Conservation (phyloP, 2,888 invertebrate genomes). For the Orthonychiurus folsomi region DNA sequence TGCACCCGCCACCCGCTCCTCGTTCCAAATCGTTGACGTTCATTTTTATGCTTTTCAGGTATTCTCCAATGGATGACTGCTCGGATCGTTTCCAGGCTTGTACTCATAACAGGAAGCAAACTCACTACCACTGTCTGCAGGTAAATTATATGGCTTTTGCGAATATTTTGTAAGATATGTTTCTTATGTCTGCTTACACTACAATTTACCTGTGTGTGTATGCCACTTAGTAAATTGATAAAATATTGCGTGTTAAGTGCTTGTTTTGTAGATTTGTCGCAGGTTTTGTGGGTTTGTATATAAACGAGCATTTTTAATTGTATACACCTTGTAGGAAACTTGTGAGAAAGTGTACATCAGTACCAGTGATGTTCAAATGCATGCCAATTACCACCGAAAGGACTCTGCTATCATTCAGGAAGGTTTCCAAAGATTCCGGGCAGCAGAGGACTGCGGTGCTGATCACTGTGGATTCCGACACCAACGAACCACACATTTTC, state of each 20-base stretch:
- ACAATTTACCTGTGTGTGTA: no score
- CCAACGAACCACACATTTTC: slow-evolving; percentile 94
- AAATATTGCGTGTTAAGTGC: no score
- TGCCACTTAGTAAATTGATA: no score
- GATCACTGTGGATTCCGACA: slow-evolving; percentile 85
- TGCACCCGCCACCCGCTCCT: neutral
- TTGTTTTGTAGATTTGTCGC: no score
- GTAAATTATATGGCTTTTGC: slow-evolving; percentile 45
- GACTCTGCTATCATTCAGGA: slow-evolving; percentile 96
- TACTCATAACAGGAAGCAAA: slow-evolving; percentile 86
- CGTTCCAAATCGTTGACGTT: no score
- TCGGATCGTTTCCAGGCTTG: slow-evolving; percentile 70
- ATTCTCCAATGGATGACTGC: slow-evolving; percentile 92
- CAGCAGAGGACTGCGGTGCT: slow-evolving; percentile 89
- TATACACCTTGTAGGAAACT: slow-evolving; percentile 47
- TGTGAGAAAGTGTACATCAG: slow-evolving; percentile 91
- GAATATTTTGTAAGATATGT: no score
- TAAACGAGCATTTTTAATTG: no score
- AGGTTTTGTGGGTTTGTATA: no score
- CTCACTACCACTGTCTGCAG: slow-evolving; percentile 95
- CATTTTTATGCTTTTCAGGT: slow-evolving; percentile 44
- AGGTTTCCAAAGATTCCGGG: slow-evolving; percentile 91
- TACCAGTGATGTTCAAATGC: slow-evolving; percentile 98
- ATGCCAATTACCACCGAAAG: slow-evolving; percentile 95
- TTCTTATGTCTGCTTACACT: no score